Evolutionary conservation across 2,888 invertebrate species (phyloP).

Genomic region (Oscheius myriophilus): DNA sequence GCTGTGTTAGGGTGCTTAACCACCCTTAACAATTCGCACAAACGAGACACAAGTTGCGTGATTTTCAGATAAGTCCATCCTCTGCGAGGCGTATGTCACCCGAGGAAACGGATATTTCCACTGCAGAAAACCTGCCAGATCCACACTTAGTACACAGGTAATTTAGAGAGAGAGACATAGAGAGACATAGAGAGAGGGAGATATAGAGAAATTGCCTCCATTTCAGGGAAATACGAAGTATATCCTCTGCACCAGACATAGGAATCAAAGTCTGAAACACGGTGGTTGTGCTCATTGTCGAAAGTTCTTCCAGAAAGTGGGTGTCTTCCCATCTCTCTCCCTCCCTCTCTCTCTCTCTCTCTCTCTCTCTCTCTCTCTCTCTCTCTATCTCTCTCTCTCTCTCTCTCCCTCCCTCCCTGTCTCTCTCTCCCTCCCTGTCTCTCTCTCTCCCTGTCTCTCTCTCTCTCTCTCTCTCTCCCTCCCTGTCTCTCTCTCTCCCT

Average conservation of each 20-base stretch:
- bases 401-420: no score
- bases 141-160: not conserved
- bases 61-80: not conserved
- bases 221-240: not conserved
- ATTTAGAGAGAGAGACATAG: not conserved
- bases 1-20: no score
- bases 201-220: not conserved
- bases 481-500: no score
- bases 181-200: not conserved
- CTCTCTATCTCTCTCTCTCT: no score
- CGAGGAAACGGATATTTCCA: not conserved
- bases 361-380: no score
- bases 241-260: not conserved
- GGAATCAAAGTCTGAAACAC: not conserved
- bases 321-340: not conserved
- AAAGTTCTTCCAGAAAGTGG: not conserved
- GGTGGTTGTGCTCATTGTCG: constrained; percentile 5
- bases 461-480: no score
- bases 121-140: not conserved
- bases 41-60: no score
- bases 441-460: no score
- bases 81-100: not conserved
- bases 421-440: no score
- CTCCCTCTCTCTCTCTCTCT: not conserved
- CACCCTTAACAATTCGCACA: no score